These are phyloP conservation scores for Pachyuromys duprasi DNA, from an alignment of 2,797 vertebrate species.

Conservation along the genomic window DNA sequence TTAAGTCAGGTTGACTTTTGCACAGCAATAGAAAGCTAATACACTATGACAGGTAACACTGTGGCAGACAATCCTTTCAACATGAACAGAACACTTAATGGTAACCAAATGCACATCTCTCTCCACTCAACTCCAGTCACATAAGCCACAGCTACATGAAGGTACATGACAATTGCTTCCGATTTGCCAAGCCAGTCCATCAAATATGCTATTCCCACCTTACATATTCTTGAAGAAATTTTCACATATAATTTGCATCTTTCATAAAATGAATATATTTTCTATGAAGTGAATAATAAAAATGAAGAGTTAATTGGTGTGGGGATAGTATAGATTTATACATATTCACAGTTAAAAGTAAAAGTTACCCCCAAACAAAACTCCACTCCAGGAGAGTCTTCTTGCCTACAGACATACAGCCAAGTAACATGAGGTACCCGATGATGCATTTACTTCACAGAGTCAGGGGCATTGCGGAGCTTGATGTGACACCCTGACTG, in stretches of 20 bases:
- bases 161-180: background rate
- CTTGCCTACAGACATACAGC: background rate
- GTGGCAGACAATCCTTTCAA: background rate
- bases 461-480: background rate
- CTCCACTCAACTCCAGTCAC: background rate
- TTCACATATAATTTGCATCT: conserved; percentile 6
- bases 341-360: conserved; percentile 34
- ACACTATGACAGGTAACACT: background rate
- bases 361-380: background rate
- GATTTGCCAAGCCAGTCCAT: background rate
- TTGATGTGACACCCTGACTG: background rate
- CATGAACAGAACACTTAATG: background rate
- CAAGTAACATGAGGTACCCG: background rate
- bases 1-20: background rate
- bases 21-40: background rate
- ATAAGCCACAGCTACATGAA: background rate
- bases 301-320: conserved; percentile 17
- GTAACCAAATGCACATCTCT: background rate
- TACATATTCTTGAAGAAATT: background rate
- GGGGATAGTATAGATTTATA: conserved; percentile 39
- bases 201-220: background rate
- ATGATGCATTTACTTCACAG: background rate
- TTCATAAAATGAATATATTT: conserved; percentile 44
- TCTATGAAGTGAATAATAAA: conserved; percentile 39
- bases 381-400: background rate